phyloP scores from a whole-genome alignment of 2,888 invertebrate species.

The Augiades crinisus region DNA sequence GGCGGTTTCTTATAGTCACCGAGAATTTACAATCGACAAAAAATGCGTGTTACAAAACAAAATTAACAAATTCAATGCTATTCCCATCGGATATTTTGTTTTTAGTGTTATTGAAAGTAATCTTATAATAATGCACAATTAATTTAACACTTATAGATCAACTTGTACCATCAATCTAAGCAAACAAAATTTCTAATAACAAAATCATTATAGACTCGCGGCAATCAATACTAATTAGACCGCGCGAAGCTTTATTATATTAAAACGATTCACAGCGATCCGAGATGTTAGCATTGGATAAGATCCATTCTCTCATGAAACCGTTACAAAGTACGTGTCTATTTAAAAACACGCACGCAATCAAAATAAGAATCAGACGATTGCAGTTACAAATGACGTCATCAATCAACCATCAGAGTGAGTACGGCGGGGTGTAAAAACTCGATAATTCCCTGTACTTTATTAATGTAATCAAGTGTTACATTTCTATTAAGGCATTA shows the following conservation, averaged over 20 bases:
- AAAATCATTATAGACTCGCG: slow-evolving; percentile 12
- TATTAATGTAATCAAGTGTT: slow-evolving; percentile 56
- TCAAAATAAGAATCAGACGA: slow-evolving; percentile 25
- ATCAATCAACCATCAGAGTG: slow-evolving; percentile 48
- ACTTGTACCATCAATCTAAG: too few species aligned
- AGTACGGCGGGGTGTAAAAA: slow-evolving; percentile 42
- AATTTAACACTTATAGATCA: too few species aligned
- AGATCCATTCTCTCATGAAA: slow-evolving; percentile 7
- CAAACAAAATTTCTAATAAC: slow-evolving; percentile 1
- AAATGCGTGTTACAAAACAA: too few species aligned
- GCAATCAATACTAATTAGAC: slow-evolving; percentile 22
- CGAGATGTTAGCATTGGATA: slow-evolving; percentile 8
- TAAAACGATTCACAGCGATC: slow-evolving; percentile 13
- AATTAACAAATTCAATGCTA: too few species aligned
- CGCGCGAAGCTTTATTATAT: slow-evolving; percentile 16
- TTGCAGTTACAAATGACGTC: slow-evolving; percentile 37
- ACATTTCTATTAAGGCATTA: slow-evolving; percentile 76
- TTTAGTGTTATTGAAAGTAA: too few species aligned
- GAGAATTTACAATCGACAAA: too few species aligned
- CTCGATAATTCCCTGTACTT: slow-evolving; percentile 38
- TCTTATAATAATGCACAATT: too few species aligned
- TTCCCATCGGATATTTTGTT: too few species aligned
- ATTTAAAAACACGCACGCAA: slow-evolving; percentile 11
- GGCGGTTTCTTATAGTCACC: too few species aligned
- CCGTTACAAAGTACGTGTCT: slow-evolving; percentile 15